Percentiles rank a stretch among this genome's conserved stretches.
These are phyloP conservation scores for Hippopotamyrus pictus DNA, from an alignment of 2,797 vertebrate species.

Conservation along the genomic window DNA sequence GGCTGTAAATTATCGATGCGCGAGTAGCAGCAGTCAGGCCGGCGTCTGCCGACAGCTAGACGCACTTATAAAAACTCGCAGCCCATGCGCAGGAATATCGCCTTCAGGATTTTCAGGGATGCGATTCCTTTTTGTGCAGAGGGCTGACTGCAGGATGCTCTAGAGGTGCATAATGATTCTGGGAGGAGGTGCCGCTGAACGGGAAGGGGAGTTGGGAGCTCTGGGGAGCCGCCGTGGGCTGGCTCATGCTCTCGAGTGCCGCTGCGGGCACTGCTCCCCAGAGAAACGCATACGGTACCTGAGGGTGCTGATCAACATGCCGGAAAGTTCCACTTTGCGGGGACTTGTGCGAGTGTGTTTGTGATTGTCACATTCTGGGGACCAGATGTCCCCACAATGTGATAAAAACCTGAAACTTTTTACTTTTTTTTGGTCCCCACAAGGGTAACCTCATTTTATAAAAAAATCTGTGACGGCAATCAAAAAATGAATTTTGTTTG, in stretches of 20 bases:
- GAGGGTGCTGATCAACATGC: conserved; percentile 2
- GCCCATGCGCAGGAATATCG: neutral
- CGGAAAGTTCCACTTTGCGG: neutral
- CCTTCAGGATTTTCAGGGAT: neutral
- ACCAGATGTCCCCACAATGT: neutral
- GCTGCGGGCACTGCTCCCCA: conserved; percentile 19
- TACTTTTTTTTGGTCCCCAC: neutral
- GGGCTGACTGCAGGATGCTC: neutral
- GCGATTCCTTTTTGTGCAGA: neutral
- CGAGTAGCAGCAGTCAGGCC: neutral
- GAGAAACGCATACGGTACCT: neutral
- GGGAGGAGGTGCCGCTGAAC: neutral
- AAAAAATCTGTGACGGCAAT: neutral
- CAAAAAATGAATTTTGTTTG: neutral
- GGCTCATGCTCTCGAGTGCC: neutral
- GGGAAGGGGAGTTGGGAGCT: neutral
- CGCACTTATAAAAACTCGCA: neutral
- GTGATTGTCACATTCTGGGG: neutral
- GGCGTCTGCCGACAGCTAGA: neutral
- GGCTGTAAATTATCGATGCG: neutral
- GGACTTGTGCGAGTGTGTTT: conserved; percentile 23
- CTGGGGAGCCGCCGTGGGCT: neutral
- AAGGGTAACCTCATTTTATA: neutral
- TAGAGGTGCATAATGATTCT: neutral
- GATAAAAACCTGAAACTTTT: neutral